phyloP scores from a whole-genome alignment of 2,113 vertebrate species.

The Motacilla tschutschensis region DNA sequence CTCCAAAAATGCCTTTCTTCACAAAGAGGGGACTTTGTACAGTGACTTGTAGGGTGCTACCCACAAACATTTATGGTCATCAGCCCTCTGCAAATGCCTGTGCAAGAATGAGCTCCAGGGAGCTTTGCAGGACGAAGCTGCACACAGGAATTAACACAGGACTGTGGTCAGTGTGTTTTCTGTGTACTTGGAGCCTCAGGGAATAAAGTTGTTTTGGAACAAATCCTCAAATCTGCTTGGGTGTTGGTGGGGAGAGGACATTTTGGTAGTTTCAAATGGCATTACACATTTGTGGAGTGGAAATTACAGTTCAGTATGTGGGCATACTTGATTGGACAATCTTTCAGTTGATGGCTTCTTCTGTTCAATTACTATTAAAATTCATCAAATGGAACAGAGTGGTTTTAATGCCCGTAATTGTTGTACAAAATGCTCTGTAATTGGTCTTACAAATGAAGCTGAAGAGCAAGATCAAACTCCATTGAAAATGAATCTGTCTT shows the following conservation, averaged over 20 bases:
- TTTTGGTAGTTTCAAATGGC: slow-evolving; percentile 14
- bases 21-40: neutral
- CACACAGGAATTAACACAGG: neutral
- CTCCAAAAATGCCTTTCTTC: neutral
- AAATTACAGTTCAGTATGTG: slow-evolving; percentile 73
- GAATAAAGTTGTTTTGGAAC: slow-evolving; percentile 19
- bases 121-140: neutral
- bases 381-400: slow-evolving; percentile 79
- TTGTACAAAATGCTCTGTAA: slow-evolving; percentile 78
- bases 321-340: slow-evolving; percentile 74
- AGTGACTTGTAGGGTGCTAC: neutral
- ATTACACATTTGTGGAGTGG: slow-evolving; percentile 55
- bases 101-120: neutral
- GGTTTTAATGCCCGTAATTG: slow-evolving; percentile 77
- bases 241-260: slow-evolving; percentile 13
- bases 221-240: neutral
- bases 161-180: neutral
- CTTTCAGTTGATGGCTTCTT: slow-evolving; percentile 73
- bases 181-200: neutral
- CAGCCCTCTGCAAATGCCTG: neutral
- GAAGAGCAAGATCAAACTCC: slow-evolving; percentile 69
- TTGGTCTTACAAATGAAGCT: slow-evolving; percentile 80
- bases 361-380: slow-evolving; percentile 82
- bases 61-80: neutral
- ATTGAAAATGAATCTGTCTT: slow-evolving; percentile 70